Base-by-base conservation (phyloP, 2,888 invertebrate species). In the Cerastis rubricosa region DNA sequence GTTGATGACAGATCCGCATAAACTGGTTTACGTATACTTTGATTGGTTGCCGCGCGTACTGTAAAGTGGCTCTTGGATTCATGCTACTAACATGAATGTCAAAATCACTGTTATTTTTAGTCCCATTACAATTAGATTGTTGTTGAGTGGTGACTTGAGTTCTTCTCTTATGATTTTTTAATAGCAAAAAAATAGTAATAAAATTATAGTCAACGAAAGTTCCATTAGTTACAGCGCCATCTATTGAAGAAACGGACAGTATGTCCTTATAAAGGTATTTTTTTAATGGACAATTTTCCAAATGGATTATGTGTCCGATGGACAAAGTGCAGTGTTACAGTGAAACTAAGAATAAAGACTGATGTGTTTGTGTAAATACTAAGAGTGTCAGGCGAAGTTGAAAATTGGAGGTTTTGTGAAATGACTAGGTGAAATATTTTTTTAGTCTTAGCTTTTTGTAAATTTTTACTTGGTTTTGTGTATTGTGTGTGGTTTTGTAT, bases 331-430 rank as follows among this genome's bases (percentile, higher is more conserved):
- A 71, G 84, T 81, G 83, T 78, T 68, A 51, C 74, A 74, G 83
- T 83, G 71, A 81, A 74, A 66, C 25, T 76, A 83, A 71, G 63
- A 80, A 35, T 51, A 59, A 84, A 84, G 84, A 84, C 84, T 84
- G 83, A 84, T 78, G 84, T 78, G 83, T 71, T n/a, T 49, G 74
- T 81, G 81, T 84, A 84, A 66, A 84, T 84, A 84, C 1, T 67
- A 72, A 59, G 49, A 63, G 78, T 81, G 51, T 75, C 35, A 14
- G n/a, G 25, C 1, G 51, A 45, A 72, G 63, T 76, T 57, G 8
- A 71, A 57, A 61, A 67, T 66, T 43, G 2, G 49, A 25, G n/a
- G 6, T 67, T 78, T 74, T 70, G 81, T 78, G 72, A 74, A 72
- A 72, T 40, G 35, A 29, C 77, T 71, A 51, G 74, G 7, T 43